These are phyloP conservation scores for Discoglossus pictus DNA, from an alignment of 2,797 vertebrate species.

Conservation along the genomic window DNA sequence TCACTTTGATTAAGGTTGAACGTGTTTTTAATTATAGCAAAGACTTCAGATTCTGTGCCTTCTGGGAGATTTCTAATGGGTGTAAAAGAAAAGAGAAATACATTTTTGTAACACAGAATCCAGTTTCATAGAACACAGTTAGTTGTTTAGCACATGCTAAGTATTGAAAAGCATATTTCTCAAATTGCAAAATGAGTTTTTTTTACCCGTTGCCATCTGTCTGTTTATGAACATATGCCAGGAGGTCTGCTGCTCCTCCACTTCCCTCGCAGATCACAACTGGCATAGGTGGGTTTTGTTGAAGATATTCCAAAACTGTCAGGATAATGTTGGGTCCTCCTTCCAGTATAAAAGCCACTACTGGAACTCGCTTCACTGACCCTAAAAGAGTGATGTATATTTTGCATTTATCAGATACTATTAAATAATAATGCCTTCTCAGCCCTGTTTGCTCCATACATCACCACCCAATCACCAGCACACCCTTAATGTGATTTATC, in stretches of 20 bases:
- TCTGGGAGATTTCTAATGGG: constrained; percentile 74
- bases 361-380: constrained; percentile 79
- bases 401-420: neutral
- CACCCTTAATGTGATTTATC: no score
- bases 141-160: no score
- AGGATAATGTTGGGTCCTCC: constrained; percentile 81
- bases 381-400: constrained; percentile 59
- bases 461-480: no score
- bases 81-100: neutral
- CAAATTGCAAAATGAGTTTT: neutral
- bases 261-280: constrained; percentile 85
- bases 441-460: no score
- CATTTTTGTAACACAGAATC: constrained; percentile 5
- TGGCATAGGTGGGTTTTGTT: constrained; percentile 79
- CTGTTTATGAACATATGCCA: constrained; percentile 83
- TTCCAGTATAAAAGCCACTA: constrained; percentile 81
- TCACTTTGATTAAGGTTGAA: constrained; percentile 82
- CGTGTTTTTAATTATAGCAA: constrained; percentile 82
- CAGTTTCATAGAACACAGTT: no score
- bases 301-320: constrained; percentile 80
- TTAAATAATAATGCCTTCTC: no score
- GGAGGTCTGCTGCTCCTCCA: constrained; percentile 79
- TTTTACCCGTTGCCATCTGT: constrained; percentile 78
- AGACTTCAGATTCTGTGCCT: constrained; percentile 76
- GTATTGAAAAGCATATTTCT: no score